Evolutionary conservation across 2,888 invertebrate species (phyloP), one percentile per base, ranked within the genome.

Genomic region (Tinea semifulvella): DNA sequence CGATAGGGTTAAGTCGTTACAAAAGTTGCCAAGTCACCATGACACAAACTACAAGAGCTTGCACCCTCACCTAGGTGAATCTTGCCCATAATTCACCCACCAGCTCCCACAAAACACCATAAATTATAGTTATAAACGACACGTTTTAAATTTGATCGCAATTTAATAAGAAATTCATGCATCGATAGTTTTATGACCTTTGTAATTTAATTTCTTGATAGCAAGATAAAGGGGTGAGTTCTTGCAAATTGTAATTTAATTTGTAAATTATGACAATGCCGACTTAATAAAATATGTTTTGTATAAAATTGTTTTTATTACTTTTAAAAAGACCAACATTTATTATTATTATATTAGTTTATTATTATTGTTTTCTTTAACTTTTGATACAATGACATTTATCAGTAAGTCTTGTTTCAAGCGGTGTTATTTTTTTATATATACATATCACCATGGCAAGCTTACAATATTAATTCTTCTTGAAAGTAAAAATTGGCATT

Each of bases 141-240:
- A 67, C 71, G 68, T 75, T 79, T 79, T 77, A 77, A 70, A 71
- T 72, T 69, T 63, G 55, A 62, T 58, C 60, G 56, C 62, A 72
- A 75, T 71, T 72, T 77, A 73, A 75, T 76, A 70, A 69, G 61
- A 63, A 63, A 63, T 68, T 63, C 64, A 75, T 73, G 79, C 77
- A 73, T 76, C 75, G 70, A 77, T 74, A 68, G 69, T 63, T 72
- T 71, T 70, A 75, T 68, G 68, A 65, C 70, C 66, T 62, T 57
- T 58, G 48, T 71, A 73, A 77, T 75, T 69, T 63, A 74, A 77
- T 76, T 71, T 40, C 40, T 40, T 17, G 40, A 40, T 17, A 14
- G n/a, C 22, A 22, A 40, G 40, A 40, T 20, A 22, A 40, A 40
- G 40, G 22, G 40, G 20, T 40, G 20, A n/a, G 11, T 11, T 31